These are phyloP conservation scores for Meganola albula DNA, from an alignment of 2,888 invertebrate genomes.

Conservation along the genomic window DNA sequence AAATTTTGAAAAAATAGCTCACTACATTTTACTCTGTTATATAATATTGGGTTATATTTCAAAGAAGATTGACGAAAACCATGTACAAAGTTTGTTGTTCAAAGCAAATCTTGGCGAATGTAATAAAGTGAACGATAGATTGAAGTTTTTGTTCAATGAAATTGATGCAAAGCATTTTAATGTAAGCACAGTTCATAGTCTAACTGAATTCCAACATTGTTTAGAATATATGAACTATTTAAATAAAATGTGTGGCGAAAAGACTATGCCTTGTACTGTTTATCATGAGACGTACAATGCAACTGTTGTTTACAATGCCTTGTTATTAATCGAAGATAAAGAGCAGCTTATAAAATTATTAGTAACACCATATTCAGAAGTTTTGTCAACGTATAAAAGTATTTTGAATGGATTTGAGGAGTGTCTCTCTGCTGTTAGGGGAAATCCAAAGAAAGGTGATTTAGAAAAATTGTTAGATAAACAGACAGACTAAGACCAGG, in stretches of 20 bases:
- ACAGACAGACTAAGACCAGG: too few species aligned
- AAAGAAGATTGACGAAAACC: not conserved
- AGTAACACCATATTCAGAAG: constrained; percentile 6
- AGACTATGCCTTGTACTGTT: constrained; percentile 19
- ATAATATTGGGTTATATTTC: constrained; percentile 17
- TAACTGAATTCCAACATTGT: constrained; percentile 41
- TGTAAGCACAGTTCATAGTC: constrained; percentile 23
- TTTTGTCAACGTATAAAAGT: constrained; percentile 9
- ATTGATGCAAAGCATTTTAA: constrained; percentile 8
- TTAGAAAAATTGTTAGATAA: too few species aligned
- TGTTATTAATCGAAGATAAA: constrained; percentile 14
- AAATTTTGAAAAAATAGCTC: constrained; percentile 21
- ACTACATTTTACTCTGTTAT: constrained; percentile 29
- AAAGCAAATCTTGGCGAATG: not conserved
- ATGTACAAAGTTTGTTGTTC: not conserved
- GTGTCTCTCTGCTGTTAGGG: constrained; percentile 8
- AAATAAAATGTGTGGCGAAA: constrained; percentile 31
- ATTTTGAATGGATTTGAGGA: constrained; percentile 18
- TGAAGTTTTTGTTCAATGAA: constrained; percentile 16
- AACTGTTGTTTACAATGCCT: constrained; percentile 34
- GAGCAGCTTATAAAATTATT: constrained; percentile 15
- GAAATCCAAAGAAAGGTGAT: not conserved
- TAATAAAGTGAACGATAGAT: constrained; percentile 8
- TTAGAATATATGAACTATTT: constrained; percentile 40
- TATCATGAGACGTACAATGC: constrained; percentile 31